Evolutionary conservation across 2,113 vertebrate species (phyloP).

Genomic region (Cervus canadensis): DNA sequence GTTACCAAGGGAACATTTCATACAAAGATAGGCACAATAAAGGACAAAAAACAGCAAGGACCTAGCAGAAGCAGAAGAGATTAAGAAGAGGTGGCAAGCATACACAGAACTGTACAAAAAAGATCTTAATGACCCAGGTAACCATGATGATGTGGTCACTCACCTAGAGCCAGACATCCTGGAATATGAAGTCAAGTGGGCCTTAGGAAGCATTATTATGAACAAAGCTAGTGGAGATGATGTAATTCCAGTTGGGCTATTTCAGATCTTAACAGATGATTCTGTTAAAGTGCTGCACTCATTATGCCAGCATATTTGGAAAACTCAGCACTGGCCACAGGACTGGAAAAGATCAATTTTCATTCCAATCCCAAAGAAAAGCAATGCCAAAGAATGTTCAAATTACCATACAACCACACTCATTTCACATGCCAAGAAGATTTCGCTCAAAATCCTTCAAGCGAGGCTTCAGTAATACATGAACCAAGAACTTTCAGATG

Average conservation of each 20-base stretch:
- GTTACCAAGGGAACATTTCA: neutral
- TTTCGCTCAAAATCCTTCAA: neutral
- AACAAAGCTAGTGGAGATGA: neutral
- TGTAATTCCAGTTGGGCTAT: neutral
- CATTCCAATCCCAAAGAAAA: neutral
- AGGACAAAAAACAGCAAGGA: neutral
- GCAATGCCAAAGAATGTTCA: neutral
- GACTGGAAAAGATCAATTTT: neutral
- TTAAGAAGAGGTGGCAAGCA: neutral
- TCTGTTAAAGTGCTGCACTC: neutral
- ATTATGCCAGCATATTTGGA: neutral
- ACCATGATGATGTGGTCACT: neutral
- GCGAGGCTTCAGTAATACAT: neutral
- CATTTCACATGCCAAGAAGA: neutral
- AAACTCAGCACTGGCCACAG: neutral
- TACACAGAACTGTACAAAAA: neutral
- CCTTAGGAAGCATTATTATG: neutral
- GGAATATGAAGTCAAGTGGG: neutral
- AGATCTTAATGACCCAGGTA: neutral
- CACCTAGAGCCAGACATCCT: neutral
- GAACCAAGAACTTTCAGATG: neutral
- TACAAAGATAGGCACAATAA: neutral
- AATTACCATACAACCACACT: neutral
- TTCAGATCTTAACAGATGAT: neutral
- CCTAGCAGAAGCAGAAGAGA: neutral